A percentile compares a stretch with the other conserved stretches of the same genome.
phyloP scores from a whole-genome alignment of 2,113 vertebrate genomes.

The Mungos mungo region DNA sequence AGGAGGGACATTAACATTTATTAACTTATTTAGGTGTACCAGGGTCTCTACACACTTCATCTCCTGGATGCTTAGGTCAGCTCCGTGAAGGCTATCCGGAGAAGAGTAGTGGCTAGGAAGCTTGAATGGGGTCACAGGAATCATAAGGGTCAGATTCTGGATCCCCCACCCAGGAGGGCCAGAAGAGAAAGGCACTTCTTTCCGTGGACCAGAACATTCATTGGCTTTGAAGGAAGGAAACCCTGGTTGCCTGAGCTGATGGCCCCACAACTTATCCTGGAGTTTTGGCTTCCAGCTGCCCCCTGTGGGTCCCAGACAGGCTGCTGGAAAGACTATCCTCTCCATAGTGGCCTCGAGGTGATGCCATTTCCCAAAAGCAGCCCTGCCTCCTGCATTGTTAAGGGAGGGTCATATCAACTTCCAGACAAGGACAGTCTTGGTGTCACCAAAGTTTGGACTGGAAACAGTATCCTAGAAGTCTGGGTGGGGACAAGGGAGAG shows the following conservation, averaged over 20 bases:
- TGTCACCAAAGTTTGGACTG: not conserved
- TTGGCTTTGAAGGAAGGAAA: not conserved
- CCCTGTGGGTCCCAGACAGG: not conserved
- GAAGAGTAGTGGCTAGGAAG: no score
- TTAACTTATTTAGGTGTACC: not conserved
- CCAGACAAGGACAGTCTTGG: not conserved
- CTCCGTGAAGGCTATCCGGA: no score
- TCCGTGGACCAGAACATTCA: not conserved
- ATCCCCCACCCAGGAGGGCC: not conserved
- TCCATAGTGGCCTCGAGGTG: fast-evolving
- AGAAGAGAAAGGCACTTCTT: not conserved
- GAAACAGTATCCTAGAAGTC: not conserved
- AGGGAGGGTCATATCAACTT: not conserved
- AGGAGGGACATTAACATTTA: not conserved
- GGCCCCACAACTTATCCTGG: no score
- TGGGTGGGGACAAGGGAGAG: not conserved
- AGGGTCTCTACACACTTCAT: no score
- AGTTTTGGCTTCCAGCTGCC: not conserved
- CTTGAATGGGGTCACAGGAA: not conserved
- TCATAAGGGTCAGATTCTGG: no score
- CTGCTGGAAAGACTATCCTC: not conserved
- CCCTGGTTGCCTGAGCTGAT: not conserved
- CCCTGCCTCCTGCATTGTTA: not conserved
- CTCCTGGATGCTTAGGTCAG: not conserved
- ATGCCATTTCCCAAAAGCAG: not conserved